A percentile compares a stretch with the other conserved stretches of the same genome.
These are phyloP conservation scores for Cheirogaleus major DNA, from an alignment of 2,797 vertebrate species.

Conservation along the genomic window DNA sequence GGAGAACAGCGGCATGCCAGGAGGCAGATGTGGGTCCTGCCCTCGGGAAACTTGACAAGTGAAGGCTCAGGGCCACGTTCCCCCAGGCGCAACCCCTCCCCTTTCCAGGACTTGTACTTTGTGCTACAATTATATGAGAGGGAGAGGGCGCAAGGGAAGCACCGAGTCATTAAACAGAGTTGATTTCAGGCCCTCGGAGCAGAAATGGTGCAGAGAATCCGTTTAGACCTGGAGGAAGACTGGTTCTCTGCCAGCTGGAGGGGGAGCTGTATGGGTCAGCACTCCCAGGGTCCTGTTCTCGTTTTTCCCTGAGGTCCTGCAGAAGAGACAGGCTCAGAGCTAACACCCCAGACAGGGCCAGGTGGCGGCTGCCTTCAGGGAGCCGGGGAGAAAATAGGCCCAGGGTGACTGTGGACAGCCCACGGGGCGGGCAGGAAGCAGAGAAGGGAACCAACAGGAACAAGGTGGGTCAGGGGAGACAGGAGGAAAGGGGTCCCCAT, in stretches of 20 bases:
- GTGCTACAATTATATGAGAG: too few species aligned
- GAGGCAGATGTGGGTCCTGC: neutral
- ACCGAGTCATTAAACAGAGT: neutral
- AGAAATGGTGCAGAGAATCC: neutral
- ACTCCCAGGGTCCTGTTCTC: neutral
- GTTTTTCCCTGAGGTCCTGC: neutral
- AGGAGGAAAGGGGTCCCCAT: neutral
- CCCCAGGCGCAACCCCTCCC: neutral
- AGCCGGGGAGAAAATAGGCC: neutral
- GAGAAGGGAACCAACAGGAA: neutral
- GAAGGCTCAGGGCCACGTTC: too few species aligned
- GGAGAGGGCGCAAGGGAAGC: neutral
- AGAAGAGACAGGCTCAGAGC: neutral
- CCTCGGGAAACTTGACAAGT: neutral
- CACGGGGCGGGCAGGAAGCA: neutral
- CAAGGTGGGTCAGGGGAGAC: too few species aligned
- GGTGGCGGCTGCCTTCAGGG: neutral
- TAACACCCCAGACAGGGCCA: neutral
- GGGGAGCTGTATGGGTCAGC: fast-evolving
- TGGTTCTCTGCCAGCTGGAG: neutral
- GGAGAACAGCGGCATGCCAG: neutral
- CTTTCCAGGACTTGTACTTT: neutral
- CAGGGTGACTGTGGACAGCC: neutral
- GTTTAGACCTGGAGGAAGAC: neutral
- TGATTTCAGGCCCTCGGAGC: neutral